These are phyloP conservation scores for Digitonthophagus gazella DNA, from an alignment of 2,888 invertebrate species.

Conservation along the genomic window DNA sequence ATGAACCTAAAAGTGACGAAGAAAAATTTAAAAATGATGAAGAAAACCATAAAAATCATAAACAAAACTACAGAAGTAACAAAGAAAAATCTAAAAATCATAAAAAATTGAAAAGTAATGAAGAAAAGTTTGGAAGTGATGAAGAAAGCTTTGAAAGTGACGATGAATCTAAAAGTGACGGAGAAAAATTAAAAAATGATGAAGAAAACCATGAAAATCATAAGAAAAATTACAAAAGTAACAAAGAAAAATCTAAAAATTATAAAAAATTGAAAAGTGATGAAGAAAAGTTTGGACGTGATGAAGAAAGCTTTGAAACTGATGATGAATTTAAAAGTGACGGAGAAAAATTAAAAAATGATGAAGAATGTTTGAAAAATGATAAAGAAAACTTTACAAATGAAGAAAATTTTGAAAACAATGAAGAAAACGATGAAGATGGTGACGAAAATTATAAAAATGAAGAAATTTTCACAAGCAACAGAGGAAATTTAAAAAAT, in stretches of 20 bases:
- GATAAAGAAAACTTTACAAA: background rate
- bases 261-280: no score
- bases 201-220: background rate
- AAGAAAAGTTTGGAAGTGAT: background rate
- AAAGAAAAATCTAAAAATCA: background rate
- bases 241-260: background rate
- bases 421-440: no score
- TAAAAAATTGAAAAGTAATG: constrained; percentile 1
- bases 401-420: constrained; percentile 13
- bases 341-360: background rate
- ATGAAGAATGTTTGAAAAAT: background rate
- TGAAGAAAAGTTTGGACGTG: background rate
- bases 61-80: background rate
- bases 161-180: background rate
- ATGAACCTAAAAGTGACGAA: background rate
- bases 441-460: background rate
- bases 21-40: background rate
- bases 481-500: no score
- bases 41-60: background rate
- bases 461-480: background rate
- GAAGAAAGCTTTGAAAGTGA: background rate
- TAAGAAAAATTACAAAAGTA: background rate
- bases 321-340: background rate
- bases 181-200: background rate
- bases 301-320: background rate